phyloP scores from a whole-genome alignment of 2,113 vertebrate species.

The Tinamus guttatus region DNA sequence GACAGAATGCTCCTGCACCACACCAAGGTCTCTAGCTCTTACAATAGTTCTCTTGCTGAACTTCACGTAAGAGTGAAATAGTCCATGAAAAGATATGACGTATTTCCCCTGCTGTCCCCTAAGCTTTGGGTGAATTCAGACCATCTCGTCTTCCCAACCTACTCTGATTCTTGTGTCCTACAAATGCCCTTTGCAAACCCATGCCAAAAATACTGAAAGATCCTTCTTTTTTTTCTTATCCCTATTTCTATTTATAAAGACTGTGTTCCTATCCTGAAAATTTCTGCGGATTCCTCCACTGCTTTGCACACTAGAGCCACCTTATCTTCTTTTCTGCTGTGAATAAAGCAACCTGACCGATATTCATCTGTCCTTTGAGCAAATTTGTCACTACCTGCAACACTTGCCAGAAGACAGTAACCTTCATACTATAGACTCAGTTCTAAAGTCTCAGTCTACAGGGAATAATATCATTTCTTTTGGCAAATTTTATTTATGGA shows the following conservation, averaged over 20 bases:
- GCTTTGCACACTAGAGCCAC: not conserved
- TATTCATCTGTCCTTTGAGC: not conserved
- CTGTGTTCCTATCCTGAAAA: not conserved
- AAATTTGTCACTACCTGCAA: not conserved
- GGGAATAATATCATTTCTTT: not conserved
- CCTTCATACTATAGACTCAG: not conserved
- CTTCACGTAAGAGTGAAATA: not conserved
- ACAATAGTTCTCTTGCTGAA: not conserved
- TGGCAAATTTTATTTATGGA: not conserved
- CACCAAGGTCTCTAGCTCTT: not conserved
- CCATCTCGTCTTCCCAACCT: not conserved
- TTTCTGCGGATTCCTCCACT: not conserved
- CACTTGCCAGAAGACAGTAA: not conserved
- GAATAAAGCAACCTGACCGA: not conserved
- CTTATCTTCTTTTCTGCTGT: not conserved
- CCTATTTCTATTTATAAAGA: not conserved
- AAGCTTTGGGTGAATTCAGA: not conserved
- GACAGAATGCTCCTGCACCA: not conserved
- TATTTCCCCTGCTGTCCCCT: not conserved
- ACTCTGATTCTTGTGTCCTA: accelerated
- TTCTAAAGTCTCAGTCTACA: not conserved
- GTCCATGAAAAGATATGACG: not conserved
- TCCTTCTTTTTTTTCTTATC: not conserved
- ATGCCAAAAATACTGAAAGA: not conserved
- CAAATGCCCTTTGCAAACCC: not conserved